Evolutionary conservation across 1,140 invertebrate species (phyloP).

Genomic region (Drosophila arizonae): DNA sequence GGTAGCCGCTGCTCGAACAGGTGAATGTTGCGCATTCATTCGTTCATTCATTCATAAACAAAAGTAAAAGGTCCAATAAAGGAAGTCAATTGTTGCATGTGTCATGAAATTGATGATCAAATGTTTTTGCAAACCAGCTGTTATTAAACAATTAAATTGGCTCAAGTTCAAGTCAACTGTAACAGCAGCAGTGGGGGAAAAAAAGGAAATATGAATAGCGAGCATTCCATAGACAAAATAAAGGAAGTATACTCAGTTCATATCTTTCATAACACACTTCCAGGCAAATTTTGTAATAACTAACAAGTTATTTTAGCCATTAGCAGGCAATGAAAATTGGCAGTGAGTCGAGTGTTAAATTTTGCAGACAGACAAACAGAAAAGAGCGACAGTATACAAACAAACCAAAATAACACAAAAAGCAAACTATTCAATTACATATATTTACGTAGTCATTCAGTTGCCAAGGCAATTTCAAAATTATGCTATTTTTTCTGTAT

Average conservation of each 20-base stretch:
- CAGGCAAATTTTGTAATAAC: slow-evolving; percentile 19
- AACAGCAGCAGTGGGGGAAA: not conserved
- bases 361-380: slow-evolving; percentile 29
- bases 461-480: slow-evolving; percentile 38
- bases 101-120: slow-evolving; percentile 21
- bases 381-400: slow-evolving; percentile 16
- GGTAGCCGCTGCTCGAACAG: no score
- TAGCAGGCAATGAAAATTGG: slow-evolving; percentile 19
- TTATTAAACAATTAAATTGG: slow-evolving; percentile 4
- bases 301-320: slow-evolving; percentile 16
- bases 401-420: slow-evolving; percentile 11
- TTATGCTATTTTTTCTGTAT: not conserved
- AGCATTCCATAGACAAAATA: slow-evolving; percentile 1
- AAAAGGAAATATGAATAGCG: not conserved
- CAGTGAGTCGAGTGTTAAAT: slow-evolving; percentile 65
- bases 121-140: slow-evolving; percentile 7
- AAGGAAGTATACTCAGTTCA: slow-evolving; percentile 13
- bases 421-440: slow-evolving; percentile 23
- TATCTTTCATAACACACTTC: slow-evolving; percentile 19
- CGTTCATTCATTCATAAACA: slow-evolving; percentile 57
- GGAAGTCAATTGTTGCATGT: slow-evolving; percentile 34
- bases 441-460: slow-evolving; percentile 26
- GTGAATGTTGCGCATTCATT: slow-evolving; percentile 54
- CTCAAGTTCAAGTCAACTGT: slow-evolving; percentile 40
- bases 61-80: slow-evolving; percentile 50